Base-by-base conservation (phyloP, 2,797 vertebrate species). In the Gallinago stenura region DNA sequence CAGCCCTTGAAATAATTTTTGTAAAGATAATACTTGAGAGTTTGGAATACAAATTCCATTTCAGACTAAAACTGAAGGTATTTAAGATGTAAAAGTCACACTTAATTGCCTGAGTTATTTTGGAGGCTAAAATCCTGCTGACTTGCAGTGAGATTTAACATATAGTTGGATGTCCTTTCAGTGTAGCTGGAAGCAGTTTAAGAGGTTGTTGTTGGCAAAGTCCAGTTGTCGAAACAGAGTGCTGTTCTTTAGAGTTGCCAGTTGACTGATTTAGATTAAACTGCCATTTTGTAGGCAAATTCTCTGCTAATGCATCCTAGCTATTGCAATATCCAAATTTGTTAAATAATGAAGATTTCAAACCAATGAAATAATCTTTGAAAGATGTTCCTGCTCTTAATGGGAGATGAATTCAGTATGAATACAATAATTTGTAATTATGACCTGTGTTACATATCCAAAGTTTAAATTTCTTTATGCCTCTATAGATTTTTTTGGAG, bases 1-100 rank as follows among this genome's bases (percentile, higher is more conserved):
- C n/a, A 78, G 57, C 12, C 15, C 69, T 90, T 35, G 41, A 94
- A 91, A 90, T 85, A 31, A 71, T 61, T 93, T 80, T 71, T 90
- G 39, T 88, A 75, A 83, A 87, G 65, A 25, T 83, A 77, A 22
- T 70, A 77, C 66, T 35, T 50, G 25, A n/a, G 72, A 89, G 64
- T 75, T 91, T 65, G 57, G 50, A 90, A 69, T 93, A 76, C 24
- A 66, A 56, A 77, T 87, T 66, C 20, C 0, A 12, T 66, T 93
- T 89, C 54, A 65, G 50, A 45, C 11, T 73, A 58, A 61, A 91
- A 18, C 10, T 10, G 54, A 66, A 70, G 5, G 19, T 69, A 48
- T 62, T 92, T 71, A 56, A 76, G 31, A 62, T 83, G 12, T 64
- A 30, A 6, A 89, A 72, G 30, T 79, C 41, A 6, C 5, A 20